Evolutionary conservation across 35 echinoderm and acorn worm genomes (phyloP).

Genomic region (Strongylocentrotus purpuratus): DNA sequence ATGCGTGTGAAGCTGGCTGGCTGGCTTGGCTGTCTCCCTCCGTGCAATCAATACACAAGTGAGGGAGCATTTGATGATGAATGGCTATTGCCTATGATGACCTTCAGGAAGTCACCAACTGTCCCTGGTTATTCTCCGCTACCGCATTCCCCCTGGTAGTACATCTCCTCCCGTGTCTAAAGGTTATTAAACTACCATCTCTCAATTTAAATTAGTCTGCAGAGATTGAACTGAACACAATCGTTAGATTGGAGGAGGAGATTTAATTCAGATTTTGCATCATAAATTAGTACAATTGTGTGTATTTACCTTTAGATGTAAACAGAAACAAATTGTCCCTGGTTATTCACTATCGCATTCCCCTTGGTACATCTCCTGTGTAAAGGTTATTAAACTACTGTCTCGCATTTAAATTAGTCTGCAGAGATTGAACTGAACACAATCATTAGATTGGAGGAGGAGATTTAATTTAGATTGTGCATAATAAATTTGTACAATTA

Average conservation of each 20-base stretch:
- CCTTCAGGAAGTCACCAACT: slow-evolving; percentile 34
- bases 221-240: not conserved
- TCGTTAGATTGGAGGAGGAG: not conserved
- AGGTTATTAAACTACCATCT: not conserved
- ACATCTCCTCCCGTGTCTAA: not conserved
- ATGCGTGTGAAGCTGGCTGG: not conserved
- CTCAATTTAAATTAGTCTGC: not conserved
- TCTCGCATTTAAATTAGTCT: not conserved
- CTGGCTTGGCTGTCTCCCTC: no score
- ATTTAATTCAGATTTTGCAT: not conserved
- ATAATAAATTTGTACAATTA: not conserved
- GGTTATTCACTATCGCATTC: not conserved
- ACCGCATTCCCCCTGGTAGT: not conserved
- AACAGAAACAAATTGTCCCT: not conserved
- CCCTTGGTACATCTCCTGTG: not conserved
- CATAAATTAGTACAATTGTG: not conserved
- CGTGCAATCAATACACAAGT: not conserved
- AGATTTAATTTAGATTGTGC: not conserved
- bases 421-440: not conserved
- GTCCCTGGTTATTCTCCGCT: not conserved
- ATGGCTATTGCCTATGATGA: slow-evolving; percentile 29
- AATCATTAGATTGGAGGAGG: not conserved
- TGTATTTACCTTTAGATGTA: not conserved
- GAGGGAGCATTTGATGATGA: not conserved
- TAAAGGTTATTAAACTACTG: not conserved